Evolutionary conservation across 2,888 invertebrate genomes (phyloP).

Genomic region (Machimus rusticus): DNA sequence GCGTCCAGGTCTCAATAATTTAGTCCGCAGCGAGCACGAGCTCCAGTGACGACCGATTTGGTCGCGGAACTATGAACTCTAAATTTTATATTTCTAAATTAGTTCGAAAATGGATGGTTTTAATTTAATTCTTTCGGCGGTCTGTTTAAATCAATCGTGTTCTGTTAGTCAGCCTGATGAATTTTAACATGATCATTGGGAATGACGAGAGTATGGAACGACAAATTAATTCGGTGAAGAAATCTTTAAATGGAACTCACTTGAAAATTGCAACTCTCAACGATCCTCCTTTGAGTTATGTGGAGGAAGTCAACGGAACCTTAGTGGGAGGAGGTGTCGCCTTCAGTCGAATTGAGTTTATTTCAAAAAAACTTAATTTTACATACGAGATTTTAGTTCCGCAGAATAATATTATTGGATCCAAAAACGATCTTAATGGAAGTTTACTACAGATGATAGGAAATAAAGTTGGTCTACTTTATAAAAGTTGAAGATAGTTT

Average conservation of each 20-base stretch:
- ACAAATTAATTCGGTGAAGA: not conserved
- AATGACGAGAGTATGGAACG: not conserved
- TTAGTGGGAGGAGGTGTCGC: conserved; percentile 74
- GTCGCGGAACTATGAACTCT: not conserved
- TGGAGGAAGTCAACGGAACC: conserved; percentile 65
- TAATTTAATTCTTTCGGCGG: not conserved
- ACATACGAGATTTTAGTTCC: conserved; percentile 75
- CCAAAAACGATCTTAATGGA: conserved; percentile 62
- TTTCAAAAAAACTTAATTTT: conserved; percentile 75
- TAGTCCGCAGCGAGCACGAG: conserved; percentile 1
- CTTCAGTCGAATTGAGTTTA: conserved; percentile 73
- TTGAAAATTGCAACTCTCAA: conserved; percentile 61
- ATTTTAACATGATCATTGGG: not conserved
- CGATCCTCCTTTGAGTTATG: conserved; percentile 72
- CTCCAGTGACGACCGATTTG: not conserved
- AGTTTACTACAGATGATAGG: conserved; percentile 73
- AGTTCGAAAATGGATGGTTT: not conserved
- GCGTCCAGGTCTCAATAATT: not conserved
- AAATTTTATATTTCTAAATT: not conserved
- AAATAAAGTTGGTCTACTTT: conserved; percentile 64
- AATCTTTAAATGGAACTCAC: conserved; percentile 55
- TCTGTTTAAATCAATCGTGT: not conserved
- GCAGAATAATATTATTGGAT: conserved; percentile 69
- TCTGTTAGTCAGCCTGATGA: not conserved
- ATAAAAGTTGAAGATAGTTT: not conserved